Evolutionary conservation across 2,113 vertebrate genomes (phyloP), one percentile per base, ranked within the genome.

Genomic region (Rhineura floridana): DNA sequence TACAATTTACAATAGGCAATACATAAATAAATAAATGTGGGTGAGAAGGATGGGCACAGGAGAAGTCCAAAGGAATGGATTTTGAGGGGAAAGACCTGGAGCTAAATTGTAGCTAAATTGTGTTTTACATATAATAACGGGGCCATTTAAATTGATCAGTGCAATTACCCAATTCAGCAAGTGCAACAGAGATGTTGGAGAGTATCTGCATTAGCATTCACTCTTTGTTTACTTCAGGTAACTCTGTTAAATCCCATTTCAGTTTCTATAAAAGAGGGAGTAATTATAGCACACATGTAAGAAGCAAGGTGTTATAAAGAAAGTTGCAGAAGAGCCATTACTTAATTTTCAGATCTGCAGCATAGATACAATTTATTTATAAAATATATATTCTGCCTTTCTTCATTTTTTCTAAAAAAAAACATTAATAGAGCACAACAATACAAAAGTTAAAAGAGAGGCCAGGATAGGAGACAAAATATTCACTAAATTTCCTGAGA

Each of bases 41-140:
- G n/a, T n/a, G n/a, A n/a, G n/a, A n/a, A n/a, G n/a, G n/a, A n/a
- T n/a, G n/a, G n/a, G n/a, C n/a, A n/a, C n/a, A n/a, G n/a, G n/a
- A n/a, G n/a, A n/a, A n/a, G n/a, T n/a, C n/a, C n/a, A n/a, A n/a
- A n/a, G n/a, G n/a, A n/a, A n/a, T n/a, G n/a, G n/a, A n/a, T n/a
- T n/a, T n/a, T n/a, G n/a, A n/a, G n/a, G n/a, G n/a, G n/a, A n/a
- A n/a, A n/a, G n/a, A n/a, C n/a, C n/a, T n/a, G n/a, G n/a, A n/a
- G n/a, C n/a, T n/a, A 33, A 36, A 19, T n/a, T 48, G 82, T 33
- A 70, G 7, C 65, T 83, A 83, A 83, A 83, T 52, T 83, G 9
- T 46, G 46, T 50, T 83, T 70, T 70, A 83, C 44, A 70, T 83
- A 70, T 70, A 70, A 83, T 70, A 83, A 83, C 21, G 65, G 44